Conservation (phyloP, 2,888 invertebrate genomes). For the Pachycephus smyrnensis region DNA sequence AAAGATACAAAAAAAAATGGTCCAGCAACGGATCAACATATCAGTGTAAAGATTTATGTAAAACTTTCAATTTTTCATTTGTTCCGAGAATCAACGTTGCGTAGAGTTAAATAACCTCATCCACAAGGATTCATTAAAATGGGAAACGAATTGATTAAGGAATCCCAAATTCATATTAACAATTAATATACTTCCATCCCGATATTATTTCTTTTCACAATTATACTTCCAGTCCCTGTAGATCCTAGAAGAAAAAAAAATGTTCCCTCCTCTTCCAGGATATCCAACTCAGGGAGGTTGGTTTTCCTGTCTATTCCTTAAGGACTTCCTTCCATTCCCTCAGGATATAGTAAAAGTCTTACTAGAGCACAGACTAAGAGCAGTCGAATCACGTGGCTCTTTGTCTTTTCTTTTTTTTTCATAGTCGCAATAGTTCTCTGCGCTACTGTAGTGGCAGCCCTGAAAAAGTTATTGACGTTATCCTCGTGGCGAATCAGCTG, state of each 20-base stretch:
- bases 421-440: background rate
- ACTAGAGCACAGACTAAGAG: background rate
- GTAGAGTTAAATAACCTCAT: background rate
- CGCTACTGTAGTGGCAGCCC: background rate
- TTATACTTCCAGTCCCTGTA: background rate
- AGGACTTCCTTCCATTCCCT: background rate
- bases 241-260: background rate
- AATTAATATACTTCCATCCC: no score
- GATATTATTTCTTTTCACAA: background rate
- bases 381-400: background rate
- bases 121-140: background rate
- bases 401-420: background rate
- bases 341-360: background rate
- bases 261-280: background rate
- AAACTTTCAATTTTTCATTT: background rate
- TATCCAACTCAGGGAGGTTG: background rate
- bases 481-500: background rate
- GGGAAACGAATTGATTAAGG: slow-evolving; percentile 6
- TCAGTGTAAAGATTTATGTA: slow-evolving; percentile 13
- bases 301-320: background rate
- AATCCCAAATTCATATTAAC: background rate
- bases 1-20: background rate
- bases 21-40: slow-evolving; percentile 23
- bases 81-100: background rate
- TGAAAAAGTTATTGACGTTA: background rate